A percentile compares a stretch with the other conserved stretches of the same genome.
phyloP scores from a whole-genome alignment of 2,113 vertebrate species.

The Istiophorus platypterus region DNA sequence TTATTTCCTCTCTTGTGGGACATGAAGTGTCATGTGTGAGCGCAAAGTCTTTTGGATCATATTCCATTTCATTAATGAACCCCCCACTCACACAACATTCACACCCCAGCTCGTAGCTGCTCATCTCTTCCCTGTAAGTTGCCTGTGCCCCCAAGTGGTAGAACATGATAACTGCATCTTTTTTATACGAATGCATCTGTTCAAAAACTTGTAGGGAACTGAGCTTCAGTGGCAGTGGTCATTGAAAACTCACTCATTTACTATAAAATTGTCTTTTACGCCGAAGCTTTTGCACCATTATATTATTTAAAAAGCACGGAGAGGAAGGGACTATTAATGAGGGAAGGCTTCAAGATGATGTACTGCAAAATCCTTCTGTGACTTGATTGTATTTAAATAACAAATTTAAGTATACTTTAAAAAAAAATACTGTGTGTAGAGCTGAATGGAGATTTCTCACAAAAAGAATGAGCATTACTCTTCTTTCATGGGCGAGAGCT shows the following conservation, averaged over 20 bases:
- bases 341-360: background rate
- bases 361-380: constrained; percentile 1
- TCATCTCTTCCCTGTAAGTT: constrained; percentile 72
- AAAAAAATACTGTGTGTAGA: background rate
- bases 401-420: background rate
- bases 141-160: constrained; percentile 86
- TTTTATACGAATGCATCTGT: constrained; percentile 1
- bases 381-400: background rate
- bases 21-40: constrained; percentile 74
- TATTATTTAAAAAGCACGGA: background rate
- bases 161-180: constrained; percentile 64
- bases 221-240: background rate
- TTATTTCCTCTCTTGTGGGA: constrained; percentile 78
- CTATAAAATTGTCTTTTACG: background rate
- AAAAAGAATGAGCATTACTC: background rate
- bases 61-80: constrained; percentile 77
- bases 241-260: background rate
- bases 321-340: background rate
- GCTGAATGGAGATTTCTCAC: constrained; percentile 12
- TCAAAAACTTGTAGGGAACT: constrained; percentile 20
- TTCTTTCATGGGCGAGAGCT: background rate
- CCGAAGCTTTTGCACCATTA: background rate
- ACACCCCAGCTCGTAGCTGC: constrained; percentile 37
- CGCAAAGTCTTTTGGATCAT: constrained; percentile 75
- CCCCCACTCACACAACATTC: constrained; percentile 24